These are phyloP conservation scores for Macroglossus sobrinus DNA, from an alignment of 2,113 vertebrate species.

Conservation along the genomic window DNA sequence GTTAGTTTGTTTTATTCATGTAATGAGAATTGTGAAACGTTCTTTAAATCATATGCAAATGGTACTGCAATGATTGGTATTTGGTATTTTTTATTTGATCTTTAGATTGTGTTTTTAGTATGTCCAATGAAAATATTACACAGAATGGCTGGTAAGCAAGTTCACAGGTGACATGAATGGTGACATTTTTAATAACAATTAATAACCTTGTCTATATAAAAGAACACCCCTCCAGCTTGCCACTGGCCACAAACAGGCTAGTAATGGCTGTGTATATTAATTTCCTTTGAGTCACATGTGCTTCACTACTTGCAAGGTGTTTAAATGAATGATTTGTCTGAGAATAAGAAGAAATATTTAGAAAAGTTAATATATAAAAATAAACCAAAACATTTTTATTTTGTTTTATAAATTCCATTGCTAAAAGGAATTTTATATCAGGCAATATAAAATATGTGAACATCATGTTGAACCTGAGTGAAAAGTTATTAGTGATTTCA, in stretches of 20 bases:
- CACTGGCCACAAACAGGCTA: not conserved
- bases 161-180: not conserved
- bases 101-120: not conserved
- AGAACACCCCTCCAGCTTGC: rapidly evolving
- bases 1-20: not conserved
- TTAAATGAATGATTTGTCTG: constrained; percentile 23
- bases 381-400: not conserved
- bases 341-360: not conserved
- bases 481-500: not conserved
- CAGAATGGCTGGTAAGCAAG: not conserved
- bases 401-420: not conserved
- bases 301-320: not conserved
- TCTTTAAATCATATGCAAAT: not conserved
- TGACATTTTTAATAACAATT: not conserved
- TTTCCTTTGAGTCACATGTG: not conserved
- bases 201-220: not conserved
- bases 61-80: not conserved
- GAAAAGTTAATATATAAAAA: not conserved
- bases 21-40: not conserved
- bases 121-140: not conserved
- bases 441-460: not conserved
- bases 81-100: not conserved
- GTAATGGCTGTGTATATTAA: not conserved
- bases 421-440: not conserved
- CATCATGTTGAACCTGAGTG: not conserved